Evolutionary conservation across 1,140 invertebrate species (phyloP).

Genomic region (Venturia canescens): DNA sequence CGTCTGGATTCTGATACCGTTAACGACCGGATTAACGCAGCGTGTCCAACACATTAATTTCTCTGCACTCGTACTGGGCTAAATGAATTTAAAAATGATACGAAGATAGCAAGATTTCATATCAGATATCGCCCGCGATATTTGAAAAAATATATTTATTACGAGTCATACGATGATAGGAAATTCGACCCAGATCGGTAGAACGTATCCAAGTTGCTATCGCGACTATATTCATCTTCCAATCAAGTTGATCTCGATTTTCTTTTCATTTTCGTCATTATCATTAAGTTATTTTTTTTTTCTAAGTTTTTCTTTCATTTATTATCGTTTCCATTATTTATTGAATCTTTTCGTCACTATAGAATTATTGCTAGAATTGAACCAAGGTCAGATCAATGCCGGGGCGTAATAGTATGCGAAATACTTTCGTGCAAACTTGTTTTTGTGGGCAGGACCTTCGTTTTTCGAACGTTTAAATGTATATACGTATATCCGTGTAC

Average conservation of each 20-base stretch:
- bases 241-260: too few species aligned
- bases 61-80: neutral
- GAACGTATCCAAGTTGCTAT: neutral
- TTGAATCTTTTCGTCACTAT: neutral
- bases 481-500: neutral
- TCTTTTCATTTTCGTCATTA: too few species aligned
- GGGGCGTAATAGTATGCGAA: neutral
- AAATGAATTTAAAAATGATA: neutral
- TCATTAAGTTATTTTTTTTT: slow-evolving; percentile 2
- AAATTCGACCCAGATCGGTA: slow-evolving; percentile 5
- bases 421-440: neutral
- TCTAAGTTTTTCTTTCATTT: neutral
- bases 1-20: slow-evolving; percentile 26
- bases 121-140: neutral
- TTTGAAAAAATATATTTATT: neutral
- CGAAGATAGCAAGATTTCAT: neutral
- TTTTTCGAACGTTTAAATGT: neutral
- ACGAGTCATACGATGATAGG: neutral
- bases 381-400: neutral
- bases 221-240: neutral
- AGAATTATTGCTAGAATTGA: slow-evolving; percentile 20
- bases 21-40: slow-evolving; percentile 38
- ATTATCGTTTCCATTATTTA: neutral
- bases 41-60: slow-evolving; percentile 19
- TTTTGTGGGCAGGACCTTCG: neutral